Conservation (phyloP, 2,888 invertebrate species). For the Capitulum mitella region DNA sequence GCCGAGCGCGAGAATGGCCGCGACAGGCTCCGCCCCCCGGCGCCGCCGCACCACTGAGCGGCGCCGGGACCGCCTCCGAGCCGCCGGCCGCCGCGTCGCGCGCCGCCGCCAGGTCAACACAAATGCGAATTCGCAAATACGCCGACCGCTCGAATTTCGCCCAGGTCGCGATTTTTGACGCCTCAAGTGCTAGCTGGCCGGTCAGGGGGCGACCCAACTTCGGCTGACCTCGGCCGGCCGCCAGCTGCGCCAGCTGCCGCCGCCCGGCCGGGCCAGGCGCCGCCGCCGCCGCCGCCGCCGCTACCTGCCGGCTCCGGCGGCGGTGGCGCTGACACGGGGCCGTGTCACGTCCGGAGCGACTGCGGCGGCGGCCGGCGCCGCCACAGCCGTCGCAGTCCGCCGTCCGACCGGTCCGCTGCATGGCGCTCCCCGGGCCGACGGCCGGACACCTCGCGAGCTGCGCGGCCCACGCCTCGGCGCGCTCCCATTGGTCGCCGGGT, state of each 20-base stretch:
- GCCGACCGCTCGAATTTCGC: not conserved
- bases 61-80: not conserved
- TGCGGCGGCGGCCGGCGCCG: not conserved
- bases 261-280: not conserved
- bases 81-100: not conserved
- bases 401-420: not conserved
- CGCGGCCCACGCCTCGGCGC: conserved; percentile 22
- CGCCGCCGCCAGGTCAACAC: conserved; percentile 3
- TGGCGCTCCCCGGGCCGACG: not conserved
- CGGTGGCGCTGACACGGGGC: conserved; percentile 4
- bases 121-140: not conserved
- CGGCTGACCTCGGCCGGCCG: not conserved
- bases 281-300: conserved; percentile 1
- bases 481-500: conserved; percentile 24
- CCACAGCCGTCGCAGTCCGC: not conserved
- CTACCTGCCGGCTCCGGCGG: not conserved
- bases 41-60: not conserved
- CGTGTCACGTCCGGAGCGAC: conserved; percentile 5
- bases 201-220: not conserved
- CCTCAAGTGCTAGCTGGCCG: not conserved
- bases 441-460: not conserved
- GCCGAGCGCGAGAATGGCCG: conserved; percentile 4
- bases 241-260: not conserved
- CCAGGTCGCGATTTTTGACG: not conserved
- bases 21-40: conserved; percentile 8